phyloP scores from a whole-genome alignment of 2,113 vertebrate species.

The Podarcis muralis region DNA sequence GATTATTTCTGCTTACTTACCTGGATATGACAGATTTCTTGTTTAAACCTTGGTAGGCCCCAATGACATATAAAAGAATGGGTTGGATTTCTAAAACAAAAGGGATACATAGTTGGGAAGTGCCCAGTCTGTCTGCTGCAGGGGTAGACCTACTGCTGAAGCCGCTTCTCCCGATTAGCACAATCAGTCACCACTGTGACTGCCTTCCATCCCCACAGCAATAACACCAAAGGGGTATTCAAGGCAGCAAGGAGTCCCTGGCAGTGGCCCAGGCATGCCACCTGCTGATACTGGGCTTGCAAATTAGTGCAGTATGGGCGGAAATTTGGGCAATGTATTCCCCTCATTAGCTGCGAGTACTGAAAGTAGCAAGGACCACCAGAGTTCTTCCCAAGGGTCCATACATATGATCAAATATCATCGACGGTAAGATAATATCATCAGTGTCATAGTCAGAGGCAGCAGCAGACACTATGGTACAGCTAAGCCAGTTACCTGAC shows the following conservation, averaged over 20 bases:
- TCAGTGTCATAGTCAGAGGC: background rate
- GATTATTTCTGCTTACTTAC: background rate
- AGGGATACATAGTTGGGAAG: no score
- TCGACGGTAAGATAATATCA: background rate
- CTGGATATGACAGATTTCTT: background rate
- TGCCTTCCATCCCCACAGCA: background rate
- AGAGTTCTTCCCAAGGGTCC: background rate
- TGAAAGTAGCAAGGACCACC: background rate
- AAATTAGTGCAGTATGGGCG: background rate
- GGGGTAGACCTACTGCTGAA: background rate
- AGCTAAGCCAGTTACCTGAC: no score
- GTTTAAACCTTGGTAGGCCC: background rate
- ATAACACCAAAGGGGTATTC: background rate
- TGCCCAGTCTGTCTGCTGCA: no score
- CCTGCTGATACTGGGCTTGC: background rate
- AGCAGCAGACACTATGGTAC: background rate
- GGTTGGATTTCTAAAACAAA: no score
- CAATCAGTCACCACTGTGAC: background rate
- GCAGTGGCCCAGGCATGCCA: background rate
- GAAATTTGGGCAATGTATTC: background rate
- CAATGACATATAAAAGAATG: background rate
- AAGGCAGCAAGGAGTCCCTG: background rate
- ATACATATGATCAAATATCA: background rate
- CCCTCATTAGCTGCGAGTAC: background rate
- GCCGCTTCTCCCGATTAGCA: background rate